A percentile compares a stretch with the other conserved stretches of the same genome.
Evolutionary conservation across 2,888 invertebrate species (phyloP).

Genomic region (Dioctria linearis): DNA sequence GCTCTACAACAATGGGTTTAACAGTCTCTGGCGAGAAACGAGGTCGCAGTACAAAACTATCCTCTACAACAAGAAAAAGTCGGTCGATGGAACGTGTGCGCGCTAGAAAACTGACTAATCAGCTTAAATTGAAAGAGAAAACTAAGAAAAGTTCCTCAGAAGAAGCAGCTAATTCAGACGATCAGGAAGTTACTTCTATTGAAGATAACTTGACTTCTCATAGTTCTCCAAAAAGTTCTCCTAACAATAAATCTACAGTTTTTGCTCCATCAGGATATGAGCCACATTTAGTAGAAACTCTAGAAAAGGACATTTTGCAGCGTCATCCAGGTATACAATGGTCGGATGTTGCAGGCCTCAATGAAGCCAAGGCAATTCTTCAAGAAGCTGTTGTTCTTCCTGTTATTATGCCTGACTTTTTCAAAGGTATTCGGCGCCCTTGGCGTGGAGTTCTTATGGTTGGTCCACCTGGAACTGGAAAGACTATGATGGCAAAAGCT

Average conservation of each 20-base stretch:
- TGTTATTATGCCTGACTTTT: constrained; percentile 89
- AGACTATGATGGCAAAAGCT: constrained; percentile 87
- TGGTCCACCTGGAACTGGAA: constrained; percentile 81
- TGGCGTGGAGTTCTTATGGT: constrained; percentile 75
- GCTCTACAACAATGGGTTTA: constrained; percentile 69
- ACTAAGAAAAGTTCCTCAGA: constrained; percentile 70
- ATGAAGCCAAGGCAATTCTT: constrained; percentile 82
- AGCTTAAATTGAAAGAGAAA: constrained; percentile 69
- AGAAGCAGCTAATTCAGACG: constrained; percentile 71
- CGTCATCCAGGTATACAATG: constrained; percentile 87
- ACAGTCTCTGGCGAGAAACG: constrained; percentile 66
- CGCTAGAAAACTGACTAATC: constrained; percentile 69
- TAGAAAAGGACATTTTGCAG: constrained; percentile 89
- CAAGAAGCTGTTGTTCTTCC: constrained; percentile 92
- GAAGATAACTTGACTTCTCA: constrained; percentile 69
- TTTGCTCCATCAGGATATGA: constrained; percentile 83
- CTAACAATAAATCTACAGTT: constrained; percentile 68
- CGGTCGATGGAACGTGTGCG: constrained; percentile 70
- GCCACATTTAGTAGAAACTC: constrained; percentile 82
- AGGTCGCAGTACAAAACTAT: constrained; percentile 62
- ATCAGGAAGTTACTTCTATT: constrained; percentile 70
- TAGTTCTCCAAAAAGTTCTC: constrained; percentile 69
- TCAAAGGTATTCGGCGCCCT: constrained; percentile 87
- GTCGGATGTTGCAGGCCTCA: constrained; percentile 82
- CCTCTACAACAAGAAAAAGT: constrained; percentile 68